Evolutionary conservation across 2,797 vertebrate species (phyloP), one percentile per base, ranked within the genome.

Genomic region (Spheniscus humboldti): DNA sequence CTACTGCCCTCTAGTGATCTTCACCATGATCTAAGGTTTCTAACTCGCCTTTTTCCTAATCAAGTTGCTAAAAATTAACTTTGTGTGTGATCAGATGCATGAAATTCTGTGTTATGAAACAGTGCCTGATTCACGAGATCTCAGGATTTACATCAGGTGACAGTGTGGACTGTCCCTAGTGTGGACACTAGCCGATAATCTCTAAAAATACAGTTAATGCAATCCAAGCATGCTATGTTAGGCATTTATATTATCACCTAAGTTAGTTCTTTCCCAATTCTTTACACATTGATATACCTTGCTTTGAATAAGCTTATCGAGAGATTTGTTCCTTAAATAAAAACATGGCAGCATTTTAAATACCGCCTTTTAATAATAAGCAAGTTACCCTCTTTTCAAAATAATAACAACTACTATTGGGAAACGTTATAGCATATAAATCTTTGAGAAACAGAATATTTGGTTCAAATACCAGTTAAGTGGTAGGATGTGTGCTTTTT

Each of bases 1-100:
- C 92, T 96, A 45, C 96, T 97, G 97, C 97, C 97, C 94, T 94
- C 97, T 96, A 92, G 95, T 92, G 96, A 84, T 55, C 30, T 1
- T 43, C 90, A 6, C 39, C 35, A 1, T 5, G 3, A 5, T 1
- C 63, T 23, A 5, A 33, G 18, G 27, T 60, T 47, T 67, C 64
- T 3, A 6, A 6, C 13, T 45, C 7, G 3, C 20, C 8, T 31
- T 78, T 64, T 76, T 56, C 31, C n/a, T 8, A 7, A 33, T 18
- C 43, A 5, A 50, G 35, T 74, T 59, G 43, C 43, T 80, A 43
- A 78, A 84, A 55, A 66, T 33, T 47, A 68, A 7, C 30, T 27
- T 17, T 5, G 52, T 31, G 19, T 35, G 39, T 39, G 45, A 59
- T 41, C n/a, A 37, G 56, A 30, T 31, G 37, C 18, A 55, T 43